Evolutionary conservation across 2,113 vertebrate genomes (phyloP), one percentile per base, ranked within the genome.

Genomic region (Oncorhynchus masou): DNA sequence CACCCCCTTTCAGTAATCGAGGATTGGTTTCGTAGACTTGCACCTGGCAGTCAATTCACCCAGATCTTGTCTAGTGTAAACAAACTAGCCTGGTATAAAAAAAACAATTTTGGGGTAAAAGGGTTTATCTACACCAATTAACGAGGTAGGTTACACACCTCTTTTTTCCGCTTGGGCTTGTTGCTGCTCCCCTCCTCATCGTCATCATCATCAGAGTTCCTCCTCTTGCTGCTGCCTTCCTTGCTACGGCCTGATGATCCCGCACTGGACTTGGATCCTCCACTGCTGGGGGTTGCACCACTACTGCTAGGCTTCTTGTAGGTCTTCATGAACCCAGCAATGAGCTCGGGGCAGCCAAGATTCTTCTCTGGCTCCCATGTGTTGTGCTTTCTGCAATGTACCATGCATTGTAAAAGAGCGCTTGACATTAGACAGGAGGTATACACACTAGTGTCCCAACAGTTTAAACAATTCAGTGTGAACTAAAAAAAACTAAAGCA

Each of bases 331-430:
- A 99, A 99, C 83, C 97, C 96, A 15, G 94, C 86, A 81, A 99
- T 98, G 68, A 99, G 88, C 81, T 99, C 97, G 8, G 97, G 95
- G 54, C 97, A 99, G 85, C 96, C 97, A 82, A 99, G 93, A 79
- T 99, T 99, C 87, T 97, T 97, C 85, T 98, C 97, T 12, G 97
- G 97, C 77, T 99, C 97, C 97, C 97, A 98, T 2, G 96, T 98
- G 88, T 99, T 99, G 89, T 99, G 96, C 76, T 98, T 97, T 74
- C 97, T 98, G 85, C 48, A 60, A 60, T 79, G 48, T 81, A 20
- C 27, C 3, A 81, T 24, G 78, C 74, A 64, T 7, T 59, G 31
- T 27, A 4, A 73, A 62, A 13, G 27, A 2, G 70, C 22, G 1
- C 7, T 2, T 48, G 1, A 51, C 39, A 45, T 45, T 45, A 12